A percentile compares a stretch with the other conserved stretches of the same genome.
Conservation (phyloP, 2,113 vertebrate species). For the Pimephales promelas region DNA sequence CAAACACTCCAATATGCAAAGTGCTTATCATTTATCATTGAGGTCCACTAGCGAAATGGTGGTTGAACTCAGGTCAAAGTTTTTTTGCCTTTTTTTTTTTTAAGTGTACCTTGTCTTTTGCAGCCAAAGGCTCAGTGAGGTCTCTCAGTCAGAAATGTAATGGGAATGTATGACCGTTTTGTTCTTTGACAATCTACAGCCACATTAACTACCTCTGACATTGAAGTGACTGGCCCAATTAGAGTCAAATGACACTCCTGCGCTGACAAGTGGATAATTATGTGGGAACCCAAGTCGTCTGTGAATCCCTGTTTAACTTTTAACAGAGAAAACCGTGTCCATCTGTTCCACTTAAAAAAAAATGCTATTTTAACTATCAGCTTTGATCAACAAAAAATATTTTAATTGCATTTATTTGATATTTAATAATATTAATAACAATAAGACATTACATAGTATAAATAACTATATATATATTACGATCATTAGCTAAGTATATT, state of each 20-base stretch:
- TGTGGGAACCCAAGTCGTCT: background rate
- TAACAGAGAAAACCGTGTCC: background rate
- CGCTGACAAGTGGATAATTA: conserved; percentile 53
- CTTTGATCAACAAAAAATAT: no score
- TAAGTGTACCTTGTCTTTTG: background rate
- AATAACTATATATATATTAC: no score
- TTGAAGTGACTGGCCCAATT: conserved; percentile 51
- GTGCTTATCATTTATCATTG: conserved; percentile 45
- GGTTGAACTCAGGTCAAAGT: conserved; percentile 22
- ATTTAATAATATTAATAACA: no score
- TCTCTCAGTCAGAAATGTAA: conserved; percentile 37
- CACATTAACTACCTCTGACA: conserved; percentile 20
- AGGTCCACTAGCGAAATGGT: conserved; percentile 31
- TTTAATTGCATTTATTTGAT: no score
- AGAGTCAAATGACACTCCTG: conserved; percentile 30
- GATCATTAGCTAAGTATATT: background rate
- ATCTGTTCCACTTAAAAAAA: no score
- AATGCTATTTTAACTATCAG: background rate
- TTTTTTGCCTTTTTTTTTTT: conserved; percentile 8
- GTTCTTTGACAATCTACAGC: conserved; percentile 30
- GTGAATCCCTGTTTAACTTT: background rate
- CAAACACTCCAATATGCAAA: conserved; percentile 39
- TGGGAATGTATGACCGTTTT: conserved; percentile 25
- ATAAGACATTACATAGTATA: no score
- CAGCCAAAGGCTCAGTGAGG: background rate